These are phyloP conservation scores for Psilopogon haemacephalus DNA, from an alignment of 2,113 vertebrate genomes.

Conservation along the genomic window DNA sequence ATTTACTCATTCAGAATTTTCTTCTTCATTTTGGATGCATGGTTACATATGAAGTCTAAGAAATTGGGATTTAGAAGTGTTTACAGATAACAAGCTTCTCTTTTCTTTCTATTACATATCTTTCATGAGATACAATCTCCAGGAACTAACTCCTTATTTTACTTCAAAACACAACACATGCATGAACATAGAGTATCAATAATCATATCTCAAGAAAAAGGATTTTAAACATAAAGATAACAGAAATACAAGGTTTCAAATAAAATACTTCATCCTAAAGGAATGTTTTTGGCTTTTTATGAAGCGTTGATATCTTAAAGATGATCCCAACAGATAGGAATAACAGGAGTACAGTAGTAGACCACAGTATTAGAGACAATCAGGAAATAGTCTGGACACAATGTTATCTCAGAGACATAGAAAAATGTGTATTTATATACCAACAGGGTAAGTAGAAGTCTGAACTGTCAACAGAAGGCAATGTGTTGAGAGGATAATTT, in stretches of 20 bases:
- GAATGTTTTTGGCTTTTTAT: background rate
- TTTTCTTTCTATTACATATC: background rate
- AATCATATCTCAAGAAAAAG: background rate
- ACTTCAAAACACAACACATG: background rate
- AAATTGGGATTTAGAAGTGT: background rate
- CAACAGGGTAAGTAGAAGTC: background rate
- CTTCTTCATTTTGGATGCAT: background rate
- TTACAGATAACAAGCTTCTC: background rate
- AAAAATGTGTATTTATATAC: constrained; percentile 28
- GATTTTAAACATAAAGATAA: background rate
- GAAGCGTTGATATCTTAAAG: background rate
- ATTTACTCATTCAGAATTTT: background rate
- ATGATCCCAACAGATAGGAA: background rate
- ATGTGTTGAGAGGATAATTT: constrained; percentile 21
- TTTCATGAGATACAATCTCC: background rate
- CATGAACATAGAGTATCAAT: background rate
- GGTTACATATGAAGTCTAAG: background rate
- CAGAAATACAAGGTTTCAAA: background rate
- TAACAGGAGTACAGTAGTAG: background rate
- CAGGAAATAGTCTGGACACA: constrained; percentile 17
- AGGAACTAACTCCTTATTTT: background rate
- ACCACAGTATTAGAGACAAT: background rate
- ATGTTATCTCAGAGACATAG: constrained; percentile 30
- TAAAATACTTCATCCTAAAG: background rate
- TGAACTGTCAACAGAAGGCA: background rate